These are phyloP conservation scores for Illadopsis cleaveri DNA, from an alignment of 2,113 vertebrate genomes.

Conservation along the genomic window DNA sequence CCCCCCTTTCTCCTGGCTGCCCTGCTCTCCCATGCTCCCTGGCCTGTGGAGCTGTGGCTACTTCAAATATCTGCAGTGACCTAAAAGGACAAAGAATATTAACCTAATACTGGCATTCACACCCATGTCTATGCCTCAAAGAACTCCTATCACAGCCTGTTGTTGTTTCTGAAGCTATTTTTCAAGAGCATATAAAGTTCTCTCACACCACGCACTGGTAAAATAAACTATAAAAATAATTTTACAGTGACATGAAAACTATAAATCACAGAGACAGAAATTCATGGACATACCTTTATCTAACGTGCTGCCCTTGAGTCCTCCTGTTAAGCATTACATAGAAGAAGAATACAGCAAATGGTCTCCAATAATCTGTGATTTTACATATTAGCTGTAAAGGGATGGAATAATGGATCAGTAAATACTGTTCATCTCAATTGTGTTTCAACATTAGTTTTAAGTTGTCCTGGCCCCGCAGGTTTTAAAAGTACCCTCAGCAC, in stretches of 20 bases:
- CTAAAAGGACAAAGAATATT: not conserved
- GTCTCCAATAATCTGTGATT: not conserved
- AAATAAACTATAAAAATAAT: slow-evolving; percentile 11
- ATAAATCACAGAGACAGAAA: not conserved
- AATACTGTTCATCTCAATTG: not conserved
- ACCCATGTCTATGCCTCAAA: not conserved
- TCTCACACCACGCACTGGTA: not conserved
- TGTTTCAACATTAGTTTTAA: not conserved
- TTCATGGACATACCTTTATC: not conserved
- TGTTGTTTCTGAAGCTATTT: not conserved
- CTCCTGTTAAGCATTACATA: not conserved
- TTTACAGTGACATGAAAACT: not conserved
- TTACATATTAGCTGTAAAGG: not conserved
- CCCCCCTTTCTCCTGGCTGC: not conserved
- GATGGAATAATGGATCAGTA: not conserved
- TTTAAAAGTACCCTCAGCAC: not conserved
- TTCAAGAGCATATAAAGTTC: not conserved
- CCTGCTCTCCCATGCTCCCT: accelerated
- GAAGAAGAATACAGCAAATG: not conserved
- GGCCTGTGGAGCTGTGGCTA: accelerated
- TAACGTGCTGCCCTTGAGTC: not conserved
- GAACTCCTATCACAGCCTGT: not conserved
- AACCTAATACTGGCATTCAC: not conserved
- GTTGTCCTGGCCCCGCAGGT: not conserved
- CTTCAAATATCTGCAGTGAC: not conserved